Conservation (phyloP, 2,888 invertebrate genomes). For the Heliconius ismenius region DNA sequence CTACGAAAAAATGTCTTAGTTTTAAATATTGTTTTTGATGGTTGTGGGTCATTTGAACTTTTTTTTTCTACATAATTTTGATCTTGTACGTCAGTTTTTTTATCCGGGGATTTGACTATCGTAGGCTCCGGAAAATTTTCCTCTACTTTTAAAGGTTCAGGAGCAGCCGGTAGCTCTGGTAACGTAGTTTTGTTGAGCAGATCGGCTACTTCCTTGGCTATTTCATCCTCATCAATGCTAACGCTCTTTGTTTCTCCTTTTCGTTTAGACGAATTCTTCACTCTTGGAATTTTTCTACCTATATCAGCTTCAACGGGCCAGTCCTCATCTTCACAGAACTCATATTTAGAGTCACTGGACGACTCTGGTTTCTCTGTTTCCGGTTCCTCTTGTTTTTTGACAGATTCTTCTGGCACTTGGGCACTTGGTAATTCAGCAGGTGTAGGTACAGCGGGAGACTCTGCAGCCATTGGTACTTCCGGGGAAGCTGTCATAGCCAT, state of each 20-base stretch:
- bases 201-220: constrained; percentile 82
- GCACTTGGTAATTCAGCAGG: constrained; percentile 64
- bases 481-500: constrained; percentile 62
- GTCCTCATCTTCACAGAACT: constrained; percentile 89
- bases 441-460: constrained; percentile 68
- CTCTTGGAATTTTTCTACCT: constrained; percentile 85
- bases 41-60: constrained; percentile 51
- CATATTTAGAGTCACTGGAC: constrained; percentile 86
- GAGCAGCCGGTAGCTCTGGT: constrained; percentile 81
- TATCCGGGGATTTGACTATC: constrained; percentile 76
- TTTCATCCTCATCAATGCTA: constrained; percentile 73
- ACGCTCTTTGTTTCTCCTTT: constrained; percentile 70
- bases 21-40: constrained; percentile 77
- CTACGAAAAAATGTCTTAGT: constrained; percentile 81
- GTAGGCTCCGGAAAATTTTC: constrained; percentile 83
- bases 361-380: constrained; percentile 70
- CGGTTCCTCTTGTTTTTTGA: constrained; percentile 57
- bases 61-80: constrained; percentile 52
- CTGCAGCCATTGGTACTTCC: constrained; percentile 64
- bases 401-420: constrained; percentile 55
- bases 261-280: constrained; percentile 72
- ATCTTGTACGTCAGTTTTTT: constrained; percentile 56
- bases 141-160: constrained; percentile 77
- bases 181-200: constrained; percentile 83
- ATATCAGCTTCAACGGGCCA: constrained; percentile 79